Evolutionary conservation across 2,113 vertebrate genomes (phyloP).

Genomic region (Phylloscopus whistleri): DNA sequence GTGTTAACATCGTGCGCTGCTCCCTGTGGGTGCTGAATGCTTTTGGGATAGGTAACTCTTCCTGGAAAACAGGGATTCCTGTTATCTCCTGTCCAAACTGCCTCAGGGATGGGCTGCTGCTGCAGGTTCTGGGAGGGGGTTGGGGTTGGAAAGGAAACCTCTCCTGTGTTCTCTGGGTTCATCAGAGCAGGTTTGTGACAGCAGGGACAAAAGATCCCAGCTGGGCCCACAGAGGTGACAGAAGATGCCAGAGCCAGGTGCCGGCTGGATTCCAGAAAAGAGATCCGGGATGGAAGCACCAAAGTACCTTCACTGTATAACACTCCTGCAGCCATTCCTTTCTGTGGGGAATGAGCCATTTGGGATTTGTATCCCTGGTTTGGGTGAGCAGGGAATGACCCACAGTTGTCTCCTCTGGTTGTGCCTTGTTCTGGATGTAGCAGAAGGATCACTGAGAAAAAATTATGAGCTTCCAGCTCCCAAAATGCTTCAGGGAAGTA

Average conservation of each 20-base stretch:
- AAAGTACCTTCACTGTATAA: not conserved
- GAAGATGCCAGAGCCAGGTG: not conserved
- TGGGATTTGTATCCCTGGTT: not conserved
- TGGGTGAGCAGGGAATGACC: not conserved
- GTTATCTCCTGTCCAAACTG: not conserved
- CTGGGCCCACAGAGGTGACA: not conserved
- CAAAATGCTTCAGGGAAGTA: not conserved
- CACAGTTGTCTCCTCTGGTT: fast-evolving
- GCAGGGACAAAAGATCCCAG: not conserved
- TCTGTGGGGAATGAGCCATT: fast-evolving
- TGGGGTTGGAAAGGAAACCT: not conserved
- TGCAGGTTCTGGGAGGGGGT: fast-evolving
- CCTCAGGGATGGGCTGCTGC: not conserved
- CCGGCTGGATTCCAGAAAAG: not conserved
- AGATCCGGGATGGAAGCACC: not conserved
- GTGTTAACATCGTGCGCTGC: fast-evolving
- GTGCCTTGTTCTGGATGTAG: not conserved
- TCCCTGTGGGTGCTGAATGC: not conserved
- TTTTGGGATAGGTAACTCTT: not conserved
- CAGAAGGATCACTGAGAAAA: not conserved
- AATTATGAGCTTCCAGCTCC: not conserved
- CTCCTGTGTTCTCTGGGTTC: fast-evolving
- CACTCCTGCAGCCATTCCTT: fast-evolving
- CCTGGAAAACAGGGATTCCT: not conserved
- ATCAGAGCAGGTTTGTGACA: not conserved